Evolutionary conservation across 2,797 vertebrate species (phyloP).

Genomic region (Sebastes matsubarae): DNA sequence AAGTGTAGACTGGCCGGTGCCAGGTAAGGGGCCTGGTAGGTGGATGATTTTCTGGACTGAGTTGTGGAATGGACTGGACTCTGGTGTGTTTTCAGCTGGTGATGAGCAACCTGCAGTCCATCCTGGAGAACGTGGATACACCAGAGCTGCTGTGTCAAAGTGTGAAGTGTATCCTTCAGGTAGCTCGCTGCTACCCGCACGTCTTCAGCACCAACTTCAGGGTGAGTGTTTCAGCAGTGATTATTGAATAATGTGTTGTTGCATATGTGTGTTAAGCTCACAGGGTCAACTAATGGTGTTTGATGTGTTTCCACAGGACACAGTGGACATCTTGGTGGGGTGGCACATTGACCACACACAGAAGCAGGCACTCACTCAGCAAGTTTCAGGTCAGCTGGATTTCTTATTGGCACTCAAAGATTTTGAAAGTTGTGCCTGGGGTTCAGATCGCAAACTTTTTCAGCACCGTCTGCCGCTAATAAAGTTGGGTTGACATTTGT

Average conservation of each 20-base stretch:
- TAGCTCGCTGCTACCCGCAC: constrained; percentile 96
- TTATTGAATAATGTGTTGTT: rapidly evolving
- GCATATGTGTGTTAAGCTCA: neutral
- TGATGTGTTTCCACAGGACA: constrained; percentile 84
- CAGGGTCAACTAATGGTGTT: neutral
- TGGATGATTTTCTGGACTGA: neutral
- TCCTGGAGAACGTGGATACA: constrained; percentile 98
- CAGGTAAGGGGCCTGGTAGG: neutral
- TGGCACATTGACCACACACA: constrained; percentile 99
- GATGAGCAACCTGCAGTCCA: constrained; percentile 97
- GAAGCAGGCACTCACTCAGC: constrained; percentile 92
- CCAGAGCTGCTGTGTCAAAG: constrained; percentile 97
- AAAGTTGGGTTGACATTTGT: neutral
- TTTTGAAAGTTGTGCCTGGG: neutral
- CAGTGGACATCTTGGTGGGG: constrained; percentile 97
- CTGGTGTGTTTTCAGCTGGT: constrained; percentile 87
- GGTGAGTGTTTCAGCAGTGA: constrained; percentile 77
- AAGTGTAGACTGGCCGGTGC: neutral
- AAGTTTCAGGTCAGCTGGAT: constrained; percentile 91
- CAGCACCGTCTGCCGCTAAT: neutral
- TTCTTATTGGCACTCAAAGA: neutral
- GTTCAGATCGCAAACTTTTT: neutral
- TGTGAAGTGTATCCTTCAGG: constrained; percentile 95
- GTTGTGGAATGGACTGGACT: neutral
- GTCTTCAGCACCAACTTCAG: constrained; percentile 99